phyloP scores from a whole-genome alignment of 2,888 invertebrate species.

The Philereme vetulata region DNA sequence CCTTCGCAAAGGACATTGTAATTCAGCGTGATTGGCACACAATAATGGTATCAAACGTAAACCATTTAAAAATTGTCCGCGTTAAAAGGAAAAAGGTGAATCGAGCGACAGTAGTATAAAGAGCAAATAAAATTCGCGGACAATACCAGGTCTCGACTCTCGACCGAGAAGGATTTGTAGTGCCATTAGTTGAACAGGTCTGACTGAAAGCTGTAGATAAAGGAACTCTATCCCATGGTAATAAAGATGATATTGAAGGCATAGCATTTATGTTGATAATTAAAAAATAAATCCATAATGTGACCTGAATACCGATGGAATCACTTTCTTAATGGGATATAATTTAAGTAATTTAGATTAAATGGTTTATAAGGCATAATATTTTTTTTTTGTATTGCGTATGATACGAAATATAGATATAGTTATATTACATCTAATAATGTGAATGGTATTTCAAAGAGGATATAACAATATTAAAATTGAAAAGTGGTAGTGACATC shows the following conservation, averaged over 20 bases:
- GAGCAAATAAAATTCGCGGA: conserved; percentile 75
- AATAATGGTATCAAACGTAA: conserved; percentile 83
- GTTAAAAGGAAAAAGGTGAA: conserved; percentile 76
- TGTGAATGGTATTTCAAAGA: too few relatives aligned
- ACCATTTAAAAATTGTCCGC: conserved; percentile 82
- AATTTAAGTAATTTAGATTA: conserved; percentile 45
- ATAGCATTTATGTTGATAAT: conserved; percentile 46
- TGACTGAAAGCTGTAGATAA: conserved; percentile 36
- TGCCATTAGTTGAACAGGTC: conserved; percentile 71
- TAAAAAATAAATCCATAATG: conserved; percentile 63
- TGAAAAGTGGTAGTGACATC: too few relatives aligned
- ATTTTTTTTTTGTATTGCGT: conserved; percentile 2
- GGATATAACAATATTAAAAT: too few relatives aligned
- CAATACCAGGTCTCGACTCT: conserved; percentile 74
- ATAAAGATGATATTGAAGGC: conserved; percentile 33
- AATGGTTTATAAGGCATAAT: conserved; percentile 14
- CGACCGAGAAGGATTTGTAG: conserved; percentile 76
- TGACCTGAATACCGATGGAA: conserved; percentile 59
- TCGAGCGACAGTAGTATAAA: conserved; percentile 66
- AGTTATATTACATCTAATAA: too few relatives aligned
- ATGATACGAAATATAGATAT: too few relatives aligned
- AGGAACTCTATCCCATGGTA: conserved; percentile 34
- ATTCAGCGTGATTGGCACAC: conserved; percentile 83
- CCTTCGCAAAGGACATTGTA: conserved; percentile 81
- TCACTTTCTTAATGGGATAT: conserved; percentile 58